Evolutionary conservation across 2,113 vertebrate species (phyloP), one percentile per base, ranked within the genome.

Genomic region (Chaetops frenatus): DNA sequence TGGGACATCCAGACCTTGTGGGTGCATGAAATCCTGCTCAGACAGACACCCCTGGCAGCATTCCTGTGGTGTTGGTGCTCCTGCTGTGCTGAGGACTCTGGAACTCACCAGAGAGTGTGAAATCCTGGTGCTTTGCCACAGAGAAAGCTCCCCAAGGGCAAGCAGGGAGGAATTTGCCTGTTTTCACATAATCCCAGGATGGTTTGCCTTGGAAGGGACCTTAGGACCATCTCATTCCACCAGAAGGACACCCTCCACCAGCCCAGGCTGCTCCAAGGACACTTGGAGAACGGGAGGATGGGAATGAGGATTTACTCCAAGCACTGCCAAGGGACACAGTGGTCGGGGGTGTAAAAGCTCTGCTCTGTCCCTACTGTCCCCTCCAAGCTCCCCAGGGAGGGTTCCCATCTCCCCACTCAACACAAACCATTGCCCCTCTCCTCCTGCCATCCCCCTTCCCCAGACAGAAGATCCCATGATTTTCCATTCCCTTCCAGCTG

Each of bases 401-500:
- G 27, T 40, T 14, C 29, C 71, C 27, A 4, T 35, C 54, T 42
- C 76, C 31, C 19, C 54, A 44, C 44, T n/a, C 1, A 2, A 2
- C 25, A 31, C 0, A 0, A 88, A 25, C 29, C 5, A 0, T 24
- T 21, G 15, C 13, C 67, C 11, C 12, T 45, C 53, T 85, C 51
- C 69, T 54, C 47, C 47, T 25, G 51, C 28, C 5, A 2, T 66
- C 62, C 15, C 53, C 57, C 56, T 38, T 33, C 62, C 45, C 76
- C 1, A 0, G 13, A 31, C 5, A 6, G 66, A 71, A 61, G 35
- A 64, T 77, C 81, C 24, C 51, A 2, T 6, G 62, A 67, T 82
- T 93, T 92, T 66, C 86, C 88, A 29, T 53, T 58, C 36, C 45
- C 74, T 95, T 64, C 94, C 90, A 94, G 92, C 76, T 82, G 78